Base-by-base conservation (phyloP, 2,113 vertebrate species). In the Clinocottus analis region DNA sequence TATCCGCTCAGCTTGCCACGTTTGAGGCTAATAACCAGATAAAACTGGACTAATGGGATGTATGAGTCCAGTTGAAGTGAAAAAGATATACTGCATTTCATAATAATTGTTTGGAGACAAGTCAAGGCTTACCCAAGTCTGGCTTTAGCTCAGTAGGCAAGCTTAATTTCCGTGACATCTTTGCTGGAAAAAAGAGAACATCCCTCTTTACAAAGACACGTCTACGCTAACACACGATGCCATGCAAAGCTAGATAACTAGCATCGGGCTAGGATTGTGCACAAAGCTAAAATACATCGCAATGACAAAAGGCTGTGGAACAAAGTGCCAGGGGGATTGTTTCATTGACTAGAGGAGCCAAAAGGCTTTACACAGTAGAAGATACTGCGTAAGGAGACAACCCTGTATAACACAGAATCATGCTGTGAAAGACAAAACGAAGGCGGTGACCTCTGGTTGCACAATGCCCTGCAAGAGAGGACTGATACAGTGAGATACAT, bases 121-220 rank as follows among this genome's bases (percentile, higher is more conserved):
- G 91, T 95, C 90, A 89, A 94, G 94, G 97, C 97, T 99, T 98
- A 99, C 98, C 98, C 96, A 99, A 95, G 94, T 99, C 97, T 95
- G 98, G 97, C 96, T 99, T 99, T 97, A 99, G 96, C 94, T 99
- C 98, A 95, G 98, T 99, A 96, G 98, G 98, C 96, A 99, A 97
- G 96, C 98, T 99, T 97, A 99, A 97, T 96, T 99, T 99, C 95
- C 98, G 97, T 96, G 98, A 99, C 98, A 99, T 98, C 96, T 97
- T 99, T 96, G 98, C 98, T 99, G 97, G 96, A 95, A 95, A 93
- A 95, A 94, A 99, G 96, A 98, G 95, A 98, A 98, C 96, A 96
- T 94, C 93, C 89, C 95, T 94, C 95, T 95, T 97, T 97, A 96
- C 92, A 96, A 96, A 95, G 91, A 89, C 91, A 94, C 83, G 61